Evolutionary conservation across 2,888 invertebrate species (phyloP).

Genomic region (Apodemia mormo): DNA sequence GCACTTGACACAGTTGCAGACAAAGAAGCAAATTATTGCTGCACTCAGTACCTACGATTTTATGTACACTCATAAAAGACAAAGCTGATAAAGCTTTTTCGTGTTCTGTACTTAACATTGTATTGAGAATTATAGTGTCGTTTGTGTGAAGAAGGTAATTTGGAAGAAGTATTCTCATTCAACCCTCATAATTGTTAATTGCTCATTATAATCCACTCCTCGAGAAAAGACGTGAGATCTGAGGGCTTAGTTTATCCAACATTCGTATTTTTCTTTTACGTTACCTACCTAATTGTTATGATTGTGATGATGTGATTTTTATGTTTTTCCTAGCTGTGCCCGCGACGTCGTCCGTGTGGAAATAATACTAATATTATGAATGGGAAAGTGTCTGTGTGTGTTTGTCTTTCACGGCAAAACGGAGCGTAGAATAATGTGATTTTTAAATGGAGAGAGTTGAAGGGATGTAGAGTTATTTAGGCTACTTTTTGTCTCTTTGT

Average conservation of each 20-base stretch:
- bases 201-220: not conserved
- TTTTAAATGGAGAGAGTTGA: no score
- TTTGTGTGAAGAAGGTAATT: not conserved
- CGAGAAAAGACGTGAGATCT: not conserved
- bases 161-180: not conserved
- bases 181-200: not conserved
- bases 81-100: conserved; percentile 16
- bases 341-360: no score
- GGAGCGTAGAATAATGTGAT: no score
- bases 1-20: conserved; percentile 37
- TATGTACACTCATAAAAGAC: conserved; percentile 10
- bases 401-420: no score
- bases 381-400: no score
- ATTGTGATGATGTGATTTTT: no score
- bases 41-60: conserved; percentile 1
- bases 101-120: conserved; percentile 6
- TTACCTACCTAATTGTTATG: no score
- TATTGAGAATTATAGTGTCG: not conserved
- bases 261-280: not conserved
- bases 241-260: not conserved
- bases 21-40: conserved; percentile 28
- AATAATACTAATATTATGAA: no score
- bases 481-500: no score
- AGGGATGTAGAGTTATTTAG: no score
- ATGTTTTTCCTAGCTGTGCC: no score